Base-by-base conservation (phyloP, 2,888 invertebrate species). In the Pristionchus arcanus region DNA sequence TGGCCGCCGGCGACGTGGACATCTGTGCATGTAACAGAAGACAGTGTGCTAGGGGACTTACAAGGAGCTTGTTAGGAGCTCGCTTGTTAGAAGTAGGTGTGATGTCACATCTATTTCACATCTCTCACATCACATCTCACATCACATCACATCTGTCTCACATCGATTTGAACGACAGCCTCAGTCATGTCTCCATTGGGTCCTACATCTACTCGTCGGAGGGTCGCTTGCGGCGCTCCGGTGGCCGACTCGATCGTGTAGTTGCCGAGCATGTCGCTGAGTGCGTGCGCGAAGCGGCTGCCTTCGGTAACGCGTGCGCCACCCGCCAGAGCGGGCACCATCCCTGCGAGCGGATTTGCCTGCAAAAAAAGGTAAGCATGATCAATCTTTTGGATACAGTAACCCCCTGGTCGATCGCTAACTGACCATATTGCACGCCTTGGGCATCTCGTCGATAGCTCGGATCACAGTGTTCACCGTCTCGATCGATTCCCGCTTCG, bases 401-500 rank as follows among this genome's bases (percentile, higher is more conserved):
- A 81, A 34, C 71, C 31, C 11, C 25, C 2, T 55, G 15, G 15
- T 34, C 77, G 49, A 77, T 77, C 55, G 55, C 59, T 19, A 53
- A 55, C 84, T 84, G 31, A 84, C 84, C 59, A 84, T 31, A 68
- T 89, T 81, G 83, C 88, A 77, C 15, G 87, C 77, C 53, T 81
- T 87, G 85, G 93, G 89, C 37, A 94, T 85, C n/a, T 92, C 91
- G 37, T 94, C 94, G 90, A 94, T 88, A 7, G 94, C 92, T 49
- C 91, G 91, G 53, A 94, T 89, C 84, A 94, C 91, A 19, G 92
- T 90, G 77, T 94, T 93, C 13, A 91, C 91, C 0, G 93, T 91
- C 49, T 94, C 94, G 37, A 92, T 71, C n/a, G 90, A 90, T 34
- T 91, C 92, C 89, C 91, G 90, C 53, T 91, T 90, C 59, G 89